Conservation (phyloP, 2,113 vertebrate genomes). For the Cnemophilus loriae region DNA sequence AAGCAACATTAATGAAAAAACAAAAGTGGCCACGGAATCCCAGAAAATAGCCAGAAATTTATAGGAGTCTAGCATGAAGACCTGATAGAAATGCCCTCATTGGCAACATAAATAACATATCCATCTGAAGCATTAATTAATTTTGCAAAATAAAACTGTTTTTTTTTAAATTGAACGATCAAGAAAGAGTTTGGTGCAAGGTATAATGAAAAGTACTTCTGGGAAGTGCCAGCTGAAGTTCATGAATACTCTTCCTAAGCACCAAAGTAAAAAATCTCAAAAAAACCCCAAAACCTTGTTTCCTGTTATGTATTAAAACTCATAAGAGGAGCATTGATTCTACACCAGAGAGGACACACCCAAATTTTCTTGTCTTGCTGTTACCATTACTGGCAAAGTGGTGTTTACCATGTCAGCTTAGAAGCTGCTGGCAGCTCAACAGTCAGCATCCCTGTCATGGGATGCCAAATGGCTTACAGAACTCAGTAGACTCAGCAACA, state of each 20-base stretch:
- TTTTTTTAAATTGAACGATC: background rate
- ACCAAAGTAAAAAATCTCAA: background rate
- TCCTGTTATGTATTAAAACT: background rate
- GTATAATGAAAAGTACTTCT: background rate
- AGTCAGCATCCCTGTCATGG: background rate
- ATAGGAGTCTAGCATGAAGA: background rate
- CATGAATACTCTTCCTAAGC: background rate
- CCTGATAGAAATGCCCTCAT: background rate
- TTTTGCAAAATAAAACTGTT: background rate
- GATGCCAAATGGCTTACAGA: background rate
- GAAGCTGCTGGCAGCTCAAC: background rate
- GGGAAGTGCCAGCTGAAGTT: background rate
- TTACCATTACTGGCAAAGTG: background rate
- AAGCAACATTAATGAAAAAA: background rate
- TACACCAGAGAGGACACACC: background rate
- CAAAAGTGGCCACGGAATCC: background rate
- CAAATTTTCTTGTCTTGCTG: background rate
- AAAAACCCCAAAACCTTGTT: background rate
- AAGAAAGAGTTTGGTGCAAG: background rate
- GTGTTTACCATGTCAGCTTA: background rate
- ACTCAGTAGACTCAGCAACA: background rate
- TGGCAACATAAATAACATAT: background rate
- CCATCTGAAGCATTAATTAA: background rate
- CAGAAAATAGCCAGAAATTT: background rate
- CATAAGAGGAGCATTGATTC: background rate